These are phyloP conservation scores for Scolopax mira DNA, from an alignment of 2,113 vertebrate genomes.

Conservation along the genomic window DNA sequence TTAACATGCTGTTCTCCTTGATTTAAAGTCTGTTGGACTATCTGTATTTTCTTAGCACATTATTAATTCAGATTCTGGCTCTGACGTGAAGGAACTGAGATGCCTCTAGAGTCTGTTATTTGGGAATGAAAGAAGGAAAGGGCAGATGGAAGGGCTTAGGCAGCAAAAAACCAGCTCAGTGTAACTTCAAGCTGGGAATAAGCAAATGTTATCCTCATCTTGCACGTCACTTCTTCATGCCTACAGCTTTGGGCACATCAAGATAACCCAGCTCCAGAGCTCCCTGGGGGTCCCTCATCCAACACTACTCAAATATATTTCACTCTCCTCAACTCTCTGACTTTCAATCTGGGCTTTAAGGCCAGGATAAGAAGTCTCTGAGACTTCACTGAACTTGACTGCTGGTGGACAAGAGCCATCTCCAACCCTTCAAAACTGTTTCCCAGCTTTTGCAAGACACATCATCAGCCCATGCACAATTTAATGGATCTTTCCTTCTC, in stretches of 20 bases:
- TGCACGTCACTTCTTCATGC: not conserved
- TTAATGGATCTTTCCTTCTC: fast-evolving
- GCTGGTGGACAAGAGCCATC: fast-evolving
- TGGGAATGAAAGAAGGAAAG: conserved; percentile 1
- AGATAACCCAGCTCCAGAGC: not conserved
- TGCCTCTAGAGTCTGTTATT: not conserved
- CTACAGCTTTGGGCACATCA: not conserved
- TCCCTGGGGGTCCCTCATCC: not conserved
- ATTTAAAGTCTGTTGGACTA: conserved; percentile 38
- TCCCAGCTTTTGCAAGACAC: not conserved
- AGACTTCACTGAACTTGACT: not conserved
- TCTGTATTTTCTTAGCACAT: conserved; percentile 49
- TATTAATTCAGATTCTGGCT: conserved; percentile 41
- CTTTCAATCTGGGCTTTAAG: not conserved
- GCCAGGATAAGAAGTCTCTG: not conserved
- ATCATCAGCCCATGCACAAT: not conserved
- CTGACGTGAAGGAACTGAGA: not conserved
- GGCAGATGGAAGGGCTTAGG: not conserved
- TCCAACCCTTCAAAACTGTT: not conserved
- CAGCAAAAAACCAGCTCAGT: not conserved
- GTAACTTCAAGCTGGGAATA: not conserved
- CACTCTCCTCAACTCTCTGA: not conserved
- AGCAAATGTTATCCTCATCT: not conserved
- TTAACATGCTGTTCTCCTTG: conserved; percentile 28
- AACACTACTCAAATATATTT: fast-evolving